Conservation (phyloP, 2,797 vertebrate genomes). For the Sebastes diploproa region DNA sequence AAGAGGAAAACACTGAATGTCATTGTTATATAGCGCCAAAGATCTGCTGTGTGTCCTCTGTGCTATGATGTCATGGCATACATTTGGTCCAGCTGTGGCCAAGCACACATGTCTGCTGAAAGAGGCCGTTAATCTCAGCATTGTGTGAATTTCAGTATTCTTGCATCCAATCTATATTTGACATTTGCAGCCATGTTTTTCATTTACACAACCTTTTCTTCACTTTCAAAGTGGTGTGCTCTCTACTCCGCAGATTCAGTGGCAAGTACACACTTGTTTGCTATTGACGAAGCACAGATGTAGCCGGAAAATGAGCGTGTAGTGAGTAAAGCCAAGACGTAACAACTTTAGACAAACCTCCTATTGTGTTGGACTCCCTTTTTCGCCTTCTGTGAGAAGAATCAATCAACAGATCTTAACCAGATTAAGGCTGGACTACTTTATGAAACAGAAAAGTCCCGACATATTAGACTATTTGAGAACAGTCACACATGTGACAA, state of each 20-base stretch:
- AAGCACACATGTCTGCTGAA: slow-evolving; percentile 36
- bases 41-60: slow-evolving; percentile 43
- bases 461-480: not conserved
- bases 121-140: slow-evolving; percentile 16
- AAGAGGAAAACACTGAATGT: slow-evolving; percentile 66
- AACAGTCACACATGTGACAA: not conserved
- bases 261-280: slow-evolving; percentile 48
- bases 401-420: slow-evolving; percentile 12
- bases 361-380: slow-evolving; percentile 23
- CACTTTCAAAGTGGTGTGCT: slow-evolving; percentile 7
- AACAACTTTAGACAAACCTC: slow-evolving; percentile 50
- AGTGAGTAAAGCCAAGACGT: slow-evolving; percentile 32
- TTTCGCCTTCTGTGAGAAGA: not conserved
- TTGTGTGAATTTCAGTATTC: not conserved
- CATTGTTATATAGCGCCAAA: slow-evolving; percentile 65
- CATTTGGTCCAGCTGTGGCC: slow-evolving; percentile 68
- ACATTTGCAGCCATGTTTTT: not conserved
- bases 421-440: slow-evolving; percentile 1
- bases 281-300: slow-evolving; percentile 60
- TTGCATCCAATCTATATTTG: not conserved
- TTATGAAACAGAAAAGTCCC: not conserved
- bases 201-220: not conserved
- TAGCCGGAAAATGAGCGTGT: slow-evolving; percentile 20
- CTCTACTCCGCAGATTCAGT: slow-evolving; percentile 23
- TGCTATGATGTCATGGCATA: slow-evolving; percentile 61